phyloP scores from a whole-genome alignment of 2,797 vertebrate species.

The Jordanella pulchra region DNA sequence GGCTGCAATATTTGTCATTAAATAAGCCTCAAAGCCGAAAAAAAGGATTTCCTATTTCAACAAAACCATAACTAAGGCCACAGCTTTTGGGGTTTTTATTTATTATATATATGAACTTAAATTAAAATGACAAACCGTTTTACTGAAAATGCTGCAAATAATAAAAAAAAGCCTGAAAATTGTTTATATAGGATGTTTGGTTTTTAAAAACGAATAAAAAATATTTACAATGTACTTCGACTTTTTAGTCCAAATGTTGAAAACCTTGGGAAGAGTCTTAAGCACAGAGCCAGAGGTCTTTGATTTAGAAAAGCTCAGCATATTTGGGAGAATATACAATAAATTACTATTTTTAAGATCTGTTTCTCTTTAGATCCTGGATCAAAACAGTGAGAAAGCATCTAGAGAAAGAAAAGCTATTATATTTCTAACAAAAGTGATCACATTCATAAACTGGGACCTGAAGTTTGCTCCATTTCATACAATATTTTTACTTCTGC shows the following conservation, averaged over 20 bases:
- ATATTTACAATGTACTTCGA: background rate
- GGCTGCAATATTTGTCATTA: too few relatives aligned
- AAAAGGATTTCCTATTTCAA: too few relatives aligned
- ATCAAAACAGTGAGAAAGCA: too few relatives aligned
- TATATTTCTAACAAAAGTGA: too few relatives aligned
- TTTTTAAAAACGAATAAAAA: background rate
- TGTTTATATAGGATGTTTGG: background rate
- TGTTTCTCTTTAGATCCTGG: too few relatives aligned
- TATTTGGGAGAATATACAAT: background rate
- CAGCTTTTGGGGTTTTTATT: background rate
- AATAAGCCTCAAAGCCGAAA: too few relatives aligned
- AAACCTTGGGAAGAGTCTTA: background rate
- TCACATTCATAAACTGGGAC: too few relatives aligned
- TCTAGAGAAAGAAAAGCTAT: too few relatives aligned
- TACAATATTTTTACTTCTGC: too few relatives aligned
- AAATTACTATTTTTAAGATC: too few relatives aligned
- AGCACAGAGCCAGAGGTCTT: background rate
- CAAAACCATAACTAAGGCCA: background rate
- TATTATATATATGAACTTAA: background rate
- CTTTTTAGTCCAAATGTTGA: background rate
- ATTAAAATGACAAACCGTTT: background rate
- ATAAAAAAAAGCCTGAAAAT: background rate
- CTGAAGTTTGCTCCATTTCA: too few relatives aligned
- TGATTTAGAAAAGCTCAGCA: background rate
- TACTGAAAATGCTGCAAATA: background rate